Evolutionary conservation across 1,140 invertebrate species (phyloP).

Genomic region (Rhopalosiphum padi): DNA sequence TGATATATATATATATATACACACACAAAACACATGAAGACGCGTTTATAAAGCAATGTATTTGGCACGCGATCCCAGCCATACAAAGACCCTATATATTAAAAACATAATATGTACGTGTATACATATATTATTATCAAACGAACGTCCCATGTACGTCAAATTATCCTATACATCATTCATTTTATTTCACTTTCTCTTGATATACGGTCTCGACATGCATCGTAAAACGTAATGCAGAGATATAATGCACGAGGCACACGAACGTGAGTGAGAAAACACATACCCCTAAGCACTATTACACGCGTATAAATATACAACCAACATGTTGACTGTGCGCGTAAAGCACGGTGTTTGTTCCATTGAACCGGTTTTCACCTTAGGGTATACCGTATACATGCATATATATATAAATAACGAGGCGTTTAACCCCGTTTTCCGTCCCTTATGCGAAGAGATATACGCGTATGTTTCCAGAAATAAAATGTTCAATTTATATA

Average conservation of each 20-base stretch:
- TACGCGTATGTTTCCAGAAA: constrained; percentile 40
- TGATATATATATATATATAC: background rate
- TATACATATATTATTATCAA: background rate
- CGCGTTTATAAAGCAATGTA: background rate
- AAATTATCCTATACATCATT: constrained; percentile 34
- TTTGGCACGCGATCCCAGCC: constrained; percentile 52
- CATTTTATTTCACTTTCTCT: constrained; percentile 45
- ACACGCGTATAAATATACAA: constrained; percentile 12
- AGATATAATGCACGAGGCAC: background rate
- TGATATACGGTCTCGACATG: constrained; percentile 40
- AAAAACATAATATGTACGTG: background rate
- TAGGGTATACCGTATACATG: background rate
- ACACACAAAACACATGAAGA: background rate
- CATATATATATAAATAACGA: constrained; percentile 46
- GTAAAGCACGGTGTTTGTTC: constrained; percentile 19
- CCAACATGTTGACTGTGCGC: constrained; percentile 2
- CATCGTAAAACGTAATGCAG: background rate
- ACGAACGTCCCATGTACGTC: constrained; percentile 22
- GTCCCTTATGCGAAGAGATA: background rate
- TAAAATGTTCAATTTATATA: constrained; percentile 55
- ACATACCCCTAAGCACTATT: background rate
- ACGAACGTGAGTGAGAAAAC: constrained; percentile 5
- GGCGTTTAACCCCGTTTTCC: constrained; percentile 55
- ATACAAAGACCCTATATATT: background rate
- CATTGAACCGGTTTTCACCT: constrained; percentile 56